These are phyloP conservation scores for Athalia rosae DNA, from an alignment of 2,888 invertebrate genomes.

Conservation along the genomic window DNA sequence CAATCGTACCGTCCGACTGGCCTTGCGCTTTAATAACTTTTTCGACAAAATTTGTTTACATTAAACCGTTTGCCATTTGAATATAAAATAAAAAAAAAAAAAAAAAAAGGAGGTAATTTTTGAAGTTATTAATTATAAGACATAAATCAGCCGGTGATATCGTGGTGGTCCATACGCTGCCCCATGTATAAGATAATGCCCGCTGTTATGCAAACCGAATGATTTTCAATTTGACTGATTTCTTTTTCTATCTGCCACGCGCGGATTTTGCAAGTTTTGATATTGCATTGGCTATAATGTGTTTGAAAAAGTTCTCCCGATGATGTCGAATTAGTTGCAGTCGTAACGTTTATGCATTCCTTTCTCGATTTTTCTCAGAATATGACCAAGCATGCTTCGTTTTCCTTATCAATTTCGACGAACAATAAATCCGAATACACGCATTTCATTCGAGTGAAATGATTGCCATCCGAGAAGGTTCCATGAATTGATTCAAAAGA, in stretches of 20 bases:
- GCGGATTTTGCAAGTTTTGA: no score
- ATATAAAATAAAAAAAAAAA: neutral
- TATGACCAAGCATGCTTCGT: neutral
- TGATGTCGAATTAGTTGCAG: no score
- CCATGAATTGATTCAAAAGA: neutral
- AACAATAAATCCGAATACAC: neutral
- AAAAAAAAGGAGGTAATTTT: neutral
- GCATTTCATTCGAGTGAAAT: neutral
- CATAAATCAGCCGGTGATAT: constrained; percentile 2
- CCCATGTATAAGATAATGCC: no score
- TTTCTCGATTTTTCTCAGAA: no score
- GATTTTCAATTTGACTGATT: no score
- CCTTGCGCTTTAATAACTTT: constrained; percentile 34
- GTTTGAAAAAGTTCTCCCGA: no score
- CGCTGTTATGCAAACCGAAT: no score
- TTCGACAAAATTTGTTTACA: constrained; percentile 33
- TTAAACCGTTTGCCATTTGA: constrained; percentile 24
- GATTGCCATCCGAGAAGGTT: neutral
- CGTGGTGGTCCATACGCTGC: no score
- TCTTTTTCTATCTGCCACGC: no score
- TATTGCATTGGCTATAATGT: no score
- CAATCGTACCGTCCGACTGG: constrained; percentile 35
- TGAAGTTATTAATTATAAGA: constrained; percentile 8
- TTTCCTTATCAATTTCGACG: constrained; percentile 6
- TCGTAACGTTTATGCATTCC: no score